These are phyloP conservation scores for Luscinia megarhynchos DNA, from an alignment of 2,797 vertebrate genomes.

Conservation along the genomic window DNA sequence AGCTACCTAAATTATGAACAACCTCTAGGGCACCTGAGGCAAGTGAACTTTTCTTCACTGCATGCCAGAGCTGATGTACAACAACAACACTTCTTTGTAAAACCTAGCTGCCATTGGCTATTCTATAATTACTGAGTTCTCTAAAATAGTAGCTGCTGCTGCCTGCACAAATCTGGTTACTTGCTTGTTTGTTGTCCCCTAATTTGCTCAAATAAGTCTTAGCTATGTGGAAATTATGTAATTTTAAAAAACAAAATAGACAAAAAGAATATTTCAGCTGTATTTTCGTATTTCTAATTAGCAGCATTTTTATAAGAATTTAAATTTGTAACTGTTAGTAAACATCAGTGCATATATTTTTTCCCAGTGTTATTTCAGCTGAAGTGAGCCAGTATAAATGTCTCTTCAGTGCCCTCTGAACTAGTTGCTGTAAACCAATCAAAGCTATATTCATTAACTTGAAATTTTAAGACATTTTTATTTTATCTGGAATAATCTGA, in stretches of 20 bases:
- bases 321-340: not conserved
- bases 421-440: not conserved
- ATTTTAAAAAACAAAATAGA: not conserved
- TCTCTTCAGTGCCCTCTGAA: not conserved
- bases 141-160: not conserved
- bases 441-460: not conserved
- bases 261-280: not conserved
- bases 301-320: not conserved
- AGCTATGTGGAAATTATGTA: not conserved
- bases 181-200: not conserved
- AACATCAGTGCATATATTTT: not conserved
- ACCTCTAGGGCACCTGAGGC: constrained; percentile 14
- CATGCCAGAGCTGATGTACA: not conserved
- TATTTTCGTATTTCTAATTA: not conserved
- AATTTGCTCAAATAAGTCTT: not conserved
- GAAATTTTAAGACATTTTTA: not conserved
- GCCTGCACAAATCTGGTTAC: not conserved
- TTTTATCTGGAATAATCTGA: not conserved
- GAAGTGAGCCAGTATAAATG: not conserved
- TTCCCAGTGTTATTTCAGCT: not conserved
- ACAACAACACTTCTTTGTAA: not conserved
- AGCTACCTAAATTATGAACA: constrained; percentile 42
- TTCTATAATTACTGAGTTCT: not conserved
- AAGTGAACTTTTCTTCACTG: constrained; percentile 11
- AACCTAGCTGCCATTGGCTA: not conserved